These are phyloP conservation scores for Tachycineta bicolor DNA, from an alignment of 2,113 vertebrate genomes.

Conservation along the genomic window DNA sequence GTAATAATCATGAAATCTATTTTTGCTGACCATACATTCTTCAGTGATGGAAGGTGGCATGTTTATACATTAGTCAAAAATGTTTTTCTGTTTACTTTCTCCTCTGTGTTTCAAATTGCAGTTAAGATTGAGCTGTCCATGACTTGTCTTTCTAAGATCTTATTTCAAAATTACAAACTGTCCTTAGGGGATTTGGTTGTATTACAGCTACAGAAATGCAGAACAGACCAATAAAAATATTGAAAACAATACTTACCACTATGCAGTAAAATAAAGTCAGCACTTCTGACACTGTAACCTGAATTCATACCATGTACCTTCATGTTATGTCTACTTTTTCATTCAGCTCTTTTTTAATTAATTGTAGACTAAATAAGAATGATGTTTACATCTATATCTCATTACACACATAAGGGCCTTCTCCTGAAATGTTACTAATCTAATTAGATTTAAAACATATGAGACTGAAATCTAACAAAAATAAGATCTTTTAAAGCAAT, in stretches of 20 bases:
- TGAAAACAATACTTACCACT: background rate
- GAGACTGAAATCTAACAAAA: background rate
- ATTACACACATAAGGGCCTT: background rate
- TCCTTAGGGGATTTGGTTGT: background rate
- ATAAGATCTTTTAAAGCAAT: background rate
- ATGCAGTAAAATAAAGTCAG: background rate
- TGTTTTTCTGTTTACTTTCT: background rate
- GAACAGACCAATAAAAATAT: background rate
- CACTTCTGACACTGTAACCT: background rate
- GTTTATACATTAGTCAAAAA: background rate
- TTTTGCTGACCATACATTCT: background rate
- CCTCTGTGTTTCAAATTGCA: background rate
- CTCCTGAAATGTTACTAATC: background rate
- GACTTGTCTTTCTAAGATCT: background rate
- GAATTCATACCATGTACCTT: background rate
- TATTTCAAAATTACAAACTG: background rate
- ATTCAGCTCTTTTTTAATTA: background rate
- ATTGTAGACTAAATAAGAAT: slow-evolving; percentile 12
- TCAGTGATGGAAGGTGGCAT: background rate
- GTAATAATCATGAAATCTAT: background rate
- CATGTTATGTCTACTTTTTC: slow-evolving; percentile 22
- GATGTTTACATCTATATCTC: background rate
- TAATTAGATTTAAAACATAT: background rate
- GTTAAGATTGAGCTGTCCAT: background rate
- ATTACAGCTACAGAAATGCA: background rate